A percentile compares a stretch with the other conserved stretches of the same genome.
phyloP scores from a whole-genome alignment of 1,140 invertebrate genomes.

The Antheraea pernyi region DNA sequence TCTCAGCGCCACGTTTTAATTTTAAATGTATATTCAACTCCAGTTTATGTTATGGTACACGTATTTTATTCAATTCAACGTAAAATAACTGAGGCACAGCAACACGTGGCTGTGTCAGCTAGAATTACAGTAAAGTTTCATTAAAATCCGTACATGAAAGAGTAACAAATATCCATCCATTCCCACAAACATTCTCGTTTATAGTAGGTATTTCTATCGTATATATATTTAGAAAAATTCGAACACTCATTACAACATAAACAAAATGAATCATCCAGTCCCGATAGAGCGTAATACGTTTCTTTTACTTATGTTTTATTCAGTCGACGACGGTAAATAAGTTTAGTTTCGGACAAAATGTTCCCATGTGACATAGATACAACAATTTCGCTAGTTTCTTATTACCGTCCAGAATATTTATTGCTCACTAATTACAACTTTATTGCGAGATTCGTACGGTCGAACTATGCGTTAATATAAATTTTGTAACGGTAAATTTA shows the following conservation, averaged over 20 bases:
- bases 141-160: no score
- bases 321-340: conserved; percentile 68
- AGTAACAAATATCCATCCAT: no score
- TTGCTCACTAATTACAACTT: conserved; percentile 10
- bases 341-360: conserved; percentile 73
- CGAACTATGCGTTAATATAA: conserved; percentile 5
- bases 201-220: conserved; percentile 5
- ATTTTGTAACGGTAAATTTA: conserved; percentile 25
- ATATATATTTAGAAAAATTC: conserved; percentile 21
- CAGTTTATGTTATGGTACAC: no score
- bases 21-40: no score
- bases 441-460: no score
- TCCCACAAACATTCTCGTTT: no score
- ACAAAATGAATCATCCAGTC: conserved; percentile 49
- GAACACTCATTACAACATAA: conserved; percentile 34
- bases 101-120: no score
- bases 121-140: no score
- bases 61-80: no score
- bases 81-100: no score
- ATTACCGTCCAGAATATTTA: neutral
- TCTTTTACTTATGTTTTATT: conserved; percentile 72
- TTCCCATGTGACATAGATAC: conserved; percentile 76
- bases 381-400: conserved; percentile 49
- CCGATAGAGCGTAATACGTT: conserved; percentile 58
- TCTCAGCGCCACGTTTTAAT: no score